phyloP scores from a whole-genome alignment of 2,888 invertebrate species.

The Andrena bicolor region DNA sequence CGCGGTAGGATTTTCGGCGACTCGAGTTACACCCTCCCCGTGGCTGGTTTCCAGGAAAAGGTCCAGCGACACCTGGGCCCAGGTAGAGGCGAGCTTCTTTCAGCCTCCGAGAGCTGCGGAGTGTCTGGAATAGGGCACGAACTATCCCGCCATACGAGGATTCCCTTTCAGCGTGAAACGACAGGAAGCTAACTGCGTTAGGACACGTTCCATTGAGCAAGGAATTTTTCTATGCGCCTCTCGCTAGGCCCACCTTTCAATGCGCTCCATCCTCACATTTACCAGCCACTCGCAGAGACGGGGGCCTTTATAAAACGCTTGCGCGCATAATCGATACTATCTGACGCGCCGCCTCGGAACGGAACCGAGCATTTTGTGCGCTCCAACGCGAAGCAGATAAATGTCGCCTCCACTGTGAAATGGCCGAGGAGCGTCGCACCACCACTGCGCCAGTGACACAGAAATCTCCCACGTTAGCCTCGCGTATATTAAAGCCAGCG shows the following conservation, averaged over 20 bases:
- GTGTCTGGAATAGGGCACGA: not conserved
- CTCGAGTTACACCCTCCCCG: slow-evolving; percentile 42
- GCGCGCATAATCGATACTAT: slow-evolving; percentile 45
- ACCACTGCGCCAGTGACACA: no score
- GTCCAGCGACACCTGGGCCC: slow-evolving; percentile 43
- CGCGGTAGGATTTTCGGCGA: slow-evolving; percentile 45
- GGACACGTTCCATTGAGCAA: slow-evolving; percentile 12
- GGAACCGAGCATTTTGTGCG: slow-evolving; percentile 26
- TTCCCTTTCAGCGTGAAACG: slow-evolving; percentile 39
- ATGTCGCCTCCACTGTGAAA: no score
- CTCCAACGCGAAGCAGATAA: no score
- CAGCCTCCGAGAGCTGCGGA: slow-evolving; percentile 8
- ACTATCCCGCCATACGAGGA: not conserved
- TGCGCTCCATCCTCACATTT: slow-evolving; percentile 23
- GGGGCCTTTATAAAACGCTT: not conserved
- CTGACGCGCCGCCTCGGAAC: slow-evolving; percentile 24
- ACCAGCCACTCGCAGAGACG: not conserved
- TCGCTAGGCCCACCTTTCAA: not conserved
- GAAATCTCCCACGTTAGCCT: no score
- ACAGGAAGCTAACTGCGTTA: slow-evolving; percentile 40
- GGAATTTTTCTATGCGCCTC: slow-evolving; percentile 7
- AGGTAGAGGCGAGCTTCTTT: slow-evolving; percentile 31
- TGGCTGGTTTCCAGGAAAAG: slow-evolving; percentile 43
- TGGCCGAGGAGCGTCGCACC: no score
- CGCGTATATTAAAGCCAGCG: no score